Evolutionary conservation across 2,888 invertebrate genomes (phyloP), one percentile per base, ranked within the genome.

Genomic region (Helleia helle): DNA sequence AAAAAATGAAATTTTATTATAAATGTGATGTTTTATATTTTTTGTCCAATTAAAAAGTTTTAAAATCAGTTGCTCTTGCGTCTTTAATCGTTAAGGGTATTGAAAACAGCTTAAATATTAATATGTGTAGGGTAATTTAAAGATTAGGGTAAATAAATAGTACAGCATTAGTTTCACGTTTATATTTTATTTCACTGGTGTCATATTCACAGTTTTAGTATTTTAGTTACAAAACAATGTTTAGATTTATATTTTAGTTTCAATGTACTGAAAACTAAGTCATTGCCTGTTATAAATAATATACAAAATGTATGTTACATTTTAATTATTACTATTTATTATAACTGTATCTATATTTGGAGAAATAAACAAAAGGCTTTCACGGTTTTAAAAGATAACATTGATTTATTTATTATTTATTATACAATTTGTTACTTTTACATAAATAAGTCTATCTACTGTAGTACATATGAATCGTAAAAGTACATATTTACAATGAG

Each of bases 151-250:
- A 37, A 37, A 41, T 34, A 51, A 40, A 54, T 48, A 38, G 31
- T 36, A 41, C 40, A 46, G 9, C 9, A 29, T 22, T 42, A 36
- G 27, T 50, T 45, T 58, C 54, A 59, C 58, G 56, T 63, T 59
- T 59, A 72, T 71, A 68, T 76, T 79, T 77, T 77, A 65, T 81
- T 52, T 83, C 81, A 83, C 77, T 81, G 72, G 71, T 75, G 79
- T 76, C 68, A 58, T 81, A 81, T 81, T 81, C 81, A 81, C 80
- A 83, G 66, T 66, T 74, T 54, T 68, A 58, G 74, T 81, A 77
- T 76, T 71, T 74, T 72, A 75, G 71, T 79, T 84, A 81, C 72
- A 84, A 84, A 84, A 83, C 77, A 76, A 73, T 68, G 44, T 66
- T 63, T 62, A 60, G 58, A 44, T 72, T 74, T 70, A 69, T 70